Evolutionary conservation across 2,113 vertebrate genomes (phyloP).

Genomic region (Rhadina sibilatrix): DNA sequence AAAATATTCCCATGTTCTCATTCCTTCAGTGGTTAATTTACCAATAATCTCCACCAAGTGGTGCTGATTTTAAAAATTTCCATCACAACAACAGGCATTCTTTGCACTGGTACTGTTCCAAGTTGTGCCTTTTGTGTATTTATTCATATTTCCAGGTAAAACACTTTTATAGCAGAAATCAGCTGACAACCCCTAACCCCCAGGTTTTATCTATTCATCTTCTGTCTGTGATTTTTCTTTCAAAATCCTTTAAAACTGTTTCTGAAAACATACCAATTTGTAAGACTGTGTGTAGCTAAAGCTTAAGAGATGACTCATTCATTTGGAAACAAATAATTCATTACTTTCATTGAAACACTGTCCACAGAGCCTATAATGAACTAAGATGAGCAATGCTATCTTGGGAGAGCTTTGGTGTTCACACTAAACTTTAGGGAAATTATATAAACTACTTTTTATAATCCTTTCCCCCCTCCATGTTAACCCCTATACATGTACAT

Average conservation of each 20-base stretch:
- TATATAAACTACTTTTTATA: not conserved
- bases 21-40: not conserved
- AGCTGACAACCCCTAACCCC: not conserved
- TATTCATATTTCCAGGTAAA: not conserved
- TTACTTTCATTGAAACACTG: not conserved
- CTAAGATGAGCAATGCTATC: not conserved
- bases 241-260: not conserved
- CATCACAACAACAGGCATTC: not conserved
- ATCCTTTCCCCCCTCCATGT: rapidly evolving
- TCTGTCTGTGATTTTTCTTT: not conserved
- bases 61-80: not conserved
- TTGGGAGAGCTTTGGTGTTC: not conserved
- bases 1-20: not conserved
- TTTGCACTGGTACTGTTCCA: not conserved
- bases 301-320: not conserved
- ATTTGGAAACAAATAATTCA: not conserved
- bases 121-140: not conserved
- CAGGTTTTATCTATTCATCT: not conserved
- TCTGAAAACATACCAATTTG: not conserved
- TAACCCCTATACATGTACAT: not conserved
- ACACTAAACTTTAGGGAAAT: not conserved
- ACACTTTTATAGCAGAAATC: not conserved
- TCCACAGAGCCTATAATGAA: not conserved
- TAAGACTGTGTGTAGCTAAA: not conserved
- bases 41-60: not conserved